phyloP scores from a whole-genome alignment of 2,888 invertebrate species.

The Osmoderma eremita region DNA sequence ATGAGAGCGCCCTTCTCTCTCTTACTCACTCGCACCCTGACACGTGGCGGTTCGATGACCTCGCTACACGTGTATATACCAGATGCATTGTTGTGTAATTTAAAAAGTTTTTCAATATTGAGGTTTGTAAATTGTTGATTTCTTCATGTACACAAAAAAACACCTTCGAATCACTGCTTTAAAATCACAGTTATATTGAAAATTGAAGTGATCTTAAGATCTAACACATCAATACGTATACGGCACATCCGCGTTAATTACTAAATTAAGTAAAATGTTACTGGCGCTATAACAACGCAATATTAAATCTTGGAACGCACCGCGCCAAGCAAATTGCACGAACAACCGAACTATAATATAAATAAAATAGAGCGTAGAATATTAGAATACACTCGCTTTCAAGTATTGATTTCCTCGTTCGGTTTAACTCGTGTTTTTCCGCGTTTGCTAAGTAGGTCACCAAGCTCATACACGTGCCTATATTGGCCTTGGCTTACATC shows the following conservation, averaged over 20 bases:
- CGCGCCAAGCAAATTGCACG: conserved; percentile 41
- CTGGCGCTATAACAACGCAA: too few relatives aligned
- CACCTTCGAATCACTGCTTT: too few relatives aligned
- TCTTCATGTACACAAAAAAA: too few relatives aligned
- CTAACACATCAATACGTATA: conserved; percentile 23
- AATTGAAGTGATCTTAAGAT: background rate
- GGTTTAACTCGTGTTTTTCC: conserved; percentile 51
- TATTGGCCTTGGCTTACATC: conserved; percentile 56
- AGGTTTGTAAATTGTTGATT: too few relatives aligned
- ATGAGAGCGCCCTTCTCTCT: conserved; percentile 43
- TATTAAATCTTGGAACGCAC: conserved; percentile 3
- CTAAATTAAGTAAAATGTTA: too few relatives aligned
- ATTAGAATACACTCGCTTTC: conserved; percentile 53
- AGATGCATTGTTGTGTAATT: conserved; percentile 51
- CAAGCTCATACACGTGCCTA: conserved; percentile 56
- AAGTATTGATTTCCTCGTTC: conserved; percentile 53
- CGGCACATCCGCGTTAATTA: background rate
- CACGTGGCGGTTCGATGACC: conserved; percentile 58
- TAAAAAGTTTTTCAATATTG: conserved; percentile 12
- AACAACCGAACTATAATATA: conserved; percentile 39
- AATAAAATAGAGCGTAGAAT: conserved; percentile 50
- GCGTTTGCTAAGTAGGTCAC: conserved; percentile 53
- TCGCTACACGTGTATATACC: conserved; percentile 53
- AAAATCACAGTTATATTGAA: too few relatives aligned
- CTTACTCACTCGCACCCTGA: conserved; percentile 52